phyloP scores from a whole-genome alignment of 2,888 invertebrate species.

The Escarpia spicata region DNA sequence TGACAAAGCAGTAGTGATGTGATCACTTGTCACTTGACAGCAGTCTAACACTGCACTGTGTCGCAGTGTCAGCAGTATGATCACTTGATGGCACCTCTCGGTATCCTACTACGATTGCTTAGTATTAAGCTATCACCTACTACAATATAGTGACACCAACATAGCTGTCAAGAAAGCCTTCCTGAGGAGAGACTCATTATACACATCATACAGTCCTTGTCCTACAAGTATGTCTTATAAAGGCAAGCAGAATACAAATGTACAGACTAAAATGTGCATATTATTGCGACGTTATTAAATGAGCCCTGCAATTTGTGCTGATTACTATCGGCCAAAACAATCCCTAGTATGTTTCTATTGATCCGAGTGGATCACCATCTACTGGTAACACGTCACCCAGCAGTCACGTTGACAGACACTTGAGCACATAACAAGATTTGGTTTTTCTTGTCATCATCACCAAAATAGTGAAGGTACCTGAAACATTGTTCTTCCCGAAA shows the following conservation, averaged over 20 bases:
- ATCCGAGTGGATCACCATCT: neutral
- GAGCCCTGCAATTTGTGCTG: neutral
- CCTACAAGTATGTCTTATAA: neutral
- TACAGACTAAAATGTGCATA: neutral
- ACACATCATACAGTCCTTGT: neutral
- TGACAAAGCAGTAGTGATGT: neutral
- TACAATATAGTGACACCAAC: neutral
- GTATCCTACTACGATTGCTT: neutral
- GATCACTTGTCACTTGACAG: neutral
- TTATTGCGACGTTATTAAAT: neutral
- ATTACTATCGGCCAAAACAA: neutral
- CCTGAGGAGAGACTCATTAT: neutral
- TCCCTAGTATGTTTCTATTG: neutral
- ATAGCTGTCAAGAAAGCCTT: slow-evolving; percentile 11
- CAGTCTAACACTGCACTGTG: neutral
- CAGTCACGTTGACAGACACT: neutral
- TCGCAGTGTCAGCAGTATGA: neutral
- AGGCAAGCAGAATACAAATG: slow-evolving; percentile 16
- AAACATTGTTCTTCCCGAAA: neutral
- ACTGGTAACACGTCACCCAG: neutral
- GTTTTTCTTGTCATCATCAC: neutral
- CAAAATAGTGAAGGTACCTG: neutral
- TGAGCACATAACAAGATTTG: neutral
- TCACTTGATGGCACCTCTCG: neutral
- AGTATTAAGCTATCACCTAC: slow-evolving; percentile 13